A percentile compares a stretch with the other conserved stretches of the same genome.
Conservation (phyloP, 2,113 vertebrate genomes). For the Manacus vitellinus region DNA sequence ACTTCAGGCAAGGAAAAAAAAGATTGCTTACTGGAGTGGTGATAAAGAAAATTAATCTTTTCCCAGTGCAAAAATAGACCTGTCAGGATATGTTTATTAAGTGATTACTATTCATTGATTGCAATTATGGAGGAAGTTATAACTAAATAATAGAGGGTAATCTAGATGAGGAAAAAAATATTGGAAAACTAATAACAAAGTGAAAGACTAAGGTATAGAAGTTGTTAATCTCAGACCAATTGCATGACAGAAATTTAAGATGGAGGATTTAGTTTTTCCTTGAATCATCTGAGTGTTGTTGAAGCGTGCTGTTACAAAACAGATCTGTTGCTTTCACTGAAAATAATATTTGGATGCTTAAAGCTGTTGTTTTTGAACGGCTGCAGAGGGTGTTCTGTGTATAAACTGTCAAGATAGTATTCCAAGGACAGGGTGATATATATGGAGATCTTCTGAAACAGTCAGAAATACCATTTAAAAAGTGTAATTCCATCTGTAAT, state of each 20-base stretch:
- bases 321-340: background rate
- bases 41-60: conserved; percentile 78
- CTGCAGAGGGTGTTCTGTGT: background rate
- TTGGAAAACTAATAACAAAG: conserved; percentile 60
- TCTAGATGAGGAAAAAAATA: conserved; percentile 35
- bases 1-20: conserved; percentile 57
- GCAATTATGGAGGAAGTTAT: conserved; percentile 73
- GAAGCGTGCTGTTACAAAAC: background rate
- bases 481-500: background rate
- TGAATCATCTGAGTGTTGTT: background rate
- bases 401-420: background rate
- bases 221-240: conserved; percentile 20
- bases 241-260: background rate
- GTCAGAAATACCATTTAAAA: background rate
- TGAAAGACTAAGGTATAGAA: background rate
- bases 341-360: background rate
- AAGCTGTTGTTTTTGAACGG: background rate
- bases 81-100: conserved; percentile 74
- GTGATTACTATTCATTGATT: conserved; percentile 75
- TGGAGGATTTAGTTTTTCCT: background rate
- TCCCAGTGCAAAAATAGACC: conserved; percentile 74
- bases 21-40: conserved; percentile 61
- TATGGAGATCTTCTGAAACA: background rate
- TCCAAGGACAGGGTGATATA: background rate
- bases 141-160: conserved; percentile 67